These are phyloP conservation scores for Mastacembelus armatus DNA, from an alignment of 2,797 vertebrate genomes.

Conservation along the genomic window DNA sequence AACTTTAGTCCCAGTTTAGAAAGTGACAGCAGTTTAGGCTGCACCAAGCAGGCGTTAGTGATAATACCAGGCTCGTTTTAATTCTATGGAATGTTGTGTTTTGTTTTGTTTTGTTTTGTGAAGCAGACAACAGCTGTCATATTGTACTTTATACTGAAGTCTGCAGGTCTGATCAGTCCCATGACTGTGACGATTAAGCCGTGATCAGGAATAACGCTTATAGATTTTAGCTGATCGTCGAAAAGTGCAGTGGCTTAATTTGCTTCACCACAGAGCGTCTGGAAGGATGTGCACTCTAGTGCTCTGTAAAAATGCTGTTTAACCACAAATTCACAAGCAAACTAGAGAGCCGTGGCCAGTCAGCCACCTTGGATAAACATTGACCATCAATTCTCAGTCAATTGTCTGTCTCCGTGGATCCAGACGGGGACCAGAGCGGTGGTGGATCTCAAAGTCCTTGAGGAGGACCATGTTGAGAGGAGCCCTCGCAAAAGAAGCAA, in stretches of 20 bases:
- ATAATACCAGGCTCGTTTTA: slow-evolving; percentile 3
- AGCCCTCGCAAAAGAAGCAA: slow-evolving; percentile 7
- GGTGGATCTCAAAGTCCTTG: slow-evolving; percentile 55
- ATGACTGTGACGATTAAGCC: not conserved
- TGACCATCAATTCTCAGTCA: slow-evolving; percentile 83
- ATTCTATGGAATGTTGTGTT: too few relatives aligned
- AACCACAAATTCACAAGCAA: slow-evolving; percentile 94
- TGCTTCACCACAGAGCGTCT: slow-evolving; percentile 25
- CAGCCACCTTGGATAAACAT: slow-evolving; percentile 89
- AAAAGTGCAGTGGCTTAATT: slow-evolving; percentile 6
- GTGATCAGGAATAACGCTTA: not conserved
- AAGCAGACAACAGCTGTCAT: not conserved
- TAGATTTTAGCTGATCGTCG: not conserved
- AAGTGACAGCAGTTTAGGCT: slow-evolving; percentile 17
- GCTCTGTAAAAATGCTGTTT: slow-evolving; percentile 84
- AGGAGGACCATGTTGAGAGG: slow-evolving; percentile 3
- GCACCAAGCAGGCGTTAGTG: not conserved
- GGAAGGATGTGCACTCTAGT: slow-evolving; percentile 14
- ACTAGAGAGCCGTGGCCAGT: slow-evolving; percentile 87
- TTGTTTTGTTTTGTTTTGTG: not conserved
- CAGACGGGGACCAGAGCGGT: slow-evolving; percentile 22
- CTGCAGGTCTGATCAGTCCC: not conserved
- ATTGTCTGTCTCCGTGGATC: slow-evolving; percentile 67
- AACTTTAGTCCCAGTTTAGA: slow-evolving; percentile 26
- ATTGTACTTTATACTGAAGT: slow-evolving; percentile 1